phyloP scores from a whole-genome alignment of 1,140 invertebrate species.

The Atta colombica region DNA sequence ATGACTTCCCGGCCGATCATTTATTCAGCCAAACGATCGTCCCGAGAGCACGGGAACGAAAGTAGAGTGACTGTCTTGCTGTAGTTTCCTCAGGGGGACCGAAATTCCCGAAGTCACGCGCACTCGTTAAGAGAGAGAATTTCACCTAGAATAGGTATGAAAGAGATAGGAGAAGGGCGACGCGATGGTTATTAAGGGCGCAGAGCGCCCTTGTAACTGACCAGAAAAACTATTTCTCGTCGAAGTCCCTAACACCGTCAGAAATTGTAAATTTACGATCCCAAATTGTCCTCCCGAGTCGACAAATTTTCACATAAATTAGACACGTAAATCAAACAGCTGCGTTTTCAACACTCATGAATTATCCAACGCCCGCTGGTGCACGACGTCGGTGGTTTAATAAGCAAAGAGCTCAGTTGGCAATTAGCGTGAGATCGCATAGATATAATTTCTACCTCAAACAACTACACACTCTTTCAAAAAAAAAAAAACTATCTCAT shows the following conservation, averaged over 20 bases:
- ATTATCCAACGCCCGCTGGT: conserved; percentile 48
- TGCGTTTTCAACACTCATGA: conserved; percentile 43
- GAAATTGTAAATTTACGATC: conserved; percentile 28
- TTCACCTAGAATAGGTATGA: neutral
- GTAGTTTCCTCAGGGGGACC: conserved; percentile 14
- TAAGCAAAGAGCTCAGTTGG: conserved; percentile 40
- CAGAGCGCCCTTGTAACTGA: neutral
- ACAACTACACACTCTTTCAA: conserved; percentile 12
- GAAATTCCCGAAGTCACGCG: conserved; percentile 58
- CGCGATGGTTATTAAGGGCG: neutral
- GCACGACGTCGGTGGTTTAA: conserved; percentile 48
- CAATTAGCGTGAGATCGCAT: conserved; percentile 41
- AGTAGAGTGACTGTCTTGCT: conserved; percentile 7
- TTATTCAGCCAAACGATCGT: conserved; percentile 60
- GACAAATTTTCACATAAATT: conserved; percentile 6
- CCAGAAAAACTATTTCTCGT: neutral
- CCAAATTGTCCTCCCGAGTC: conserved; percentile 34
- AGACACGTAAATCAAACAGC: conserved; percentile 32
- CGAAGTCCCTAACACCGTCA: conserved; percentile 12
- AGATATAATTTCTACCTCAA: conserved; percentile 50
- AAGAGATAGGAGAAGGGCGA: neutral
- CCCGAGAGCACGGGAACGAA: conserved; percentile 39
- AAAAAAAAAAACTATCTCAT: neutral
- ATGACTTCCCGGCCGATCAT: conserved; percentile 53
- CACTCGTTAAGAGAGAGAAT: too few relatives aligned